Conservation (phyloP, 2,888 invertebrate genomes). For the Agrotis segetum region DNA sequence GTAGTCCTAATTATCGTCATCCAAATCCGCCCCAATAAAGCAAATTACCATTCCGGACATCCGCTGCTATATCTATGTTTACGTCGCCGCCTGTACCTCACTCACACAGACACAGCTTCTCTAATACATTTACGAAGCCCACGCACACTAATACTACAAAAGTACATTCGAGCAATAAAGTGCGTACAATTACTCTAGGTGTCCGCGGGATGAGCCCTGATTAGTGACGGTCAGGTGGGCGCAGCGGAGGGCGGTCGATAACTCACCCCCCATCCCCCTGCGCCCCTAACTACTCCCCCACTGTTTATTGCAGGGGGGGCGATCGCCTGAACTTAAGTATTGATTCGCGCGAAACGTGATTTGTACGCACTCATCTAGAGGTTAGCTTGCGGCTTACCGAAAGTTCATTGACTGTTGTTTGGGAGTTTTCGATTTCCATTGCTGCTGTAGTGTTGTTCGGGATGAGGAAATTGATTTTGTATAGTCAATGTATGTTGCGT, state of each 20-base stretch:
- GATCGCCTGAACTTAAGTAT: conserved; percentile 91
- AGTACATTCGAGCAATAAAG: conserved; percentile 77
- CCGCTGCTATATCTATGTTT: conserved; percentile 63
- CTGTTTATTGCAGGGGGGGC: conserved; percentile 89
- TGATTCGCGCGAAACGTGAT: conserved; percentile 91
- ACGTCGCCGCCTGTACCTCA: conserved; percentile 63
- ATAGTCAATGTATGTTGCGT: conserved; percentile 65
- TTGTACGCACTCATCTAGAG: conserved; percentile 91
- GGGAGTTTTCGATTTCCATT: conserved; percentile 69
- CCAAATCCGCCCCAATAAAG: conserved; percentile 71
- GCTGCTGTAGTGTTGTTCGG: conserved; percentile 51
- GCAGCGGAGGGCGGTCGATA: conserved; percentile 81
- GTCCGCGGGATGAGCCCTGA: conserved; percentile 90
- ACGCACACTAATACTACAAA: conserved; percentile 64
- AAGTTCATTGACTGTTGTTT: conserved; percentile 73
- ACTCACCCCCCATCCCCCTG: conserved; percentile 76
- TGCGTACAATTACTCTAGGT: conserved; percentile 89
- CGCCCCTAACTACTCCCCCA: conserved; percentile 83
- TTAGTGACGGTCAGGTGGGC: conserved; percentile 91
- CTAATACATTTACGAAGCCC: conserved; percentile 53
- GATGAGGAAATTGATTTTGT: not conserved
- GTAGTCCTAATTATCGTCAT: conserved; percentile 68
- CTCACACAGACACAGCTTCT: conserved; percentile 59
- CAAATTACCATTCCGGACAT: conserved; percentile 71
- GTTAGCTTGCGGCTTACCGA: conserved; percentile 83